phyloP scores from a whole-genome alignment of 2,113 vertebrate species.

The Rousettus leschenaultii region DNA sequence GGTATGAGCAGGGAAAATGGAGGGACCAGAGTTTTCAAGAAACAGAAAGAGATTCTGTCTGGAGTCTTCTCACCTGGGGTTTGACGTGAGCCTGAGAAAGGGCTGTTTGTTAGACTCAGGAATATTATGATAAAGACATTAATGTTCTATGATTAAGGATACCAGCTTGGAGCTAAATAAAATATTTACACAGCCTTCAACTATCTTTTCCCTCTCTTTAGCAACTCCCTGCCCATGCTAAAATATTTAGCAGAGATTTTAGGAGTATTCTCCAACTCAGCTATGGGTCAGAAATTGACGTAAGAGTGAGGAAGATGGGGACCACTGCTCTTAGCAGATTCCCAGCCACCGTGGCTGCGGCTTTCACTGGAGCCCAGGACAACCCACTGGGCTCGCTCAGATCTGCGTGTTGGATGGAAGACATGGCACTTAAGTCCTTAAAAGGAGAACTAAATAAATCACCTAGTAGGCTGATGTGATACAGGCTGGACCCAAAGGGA shows the following conservation, averaged over 20 bases:
- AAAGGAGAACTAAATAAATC: not conserved
- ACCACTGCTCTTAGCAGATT: not conserved
- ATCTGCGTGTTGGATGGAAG: not conserved
- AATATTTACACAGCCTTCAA: constrained; percentile 18
- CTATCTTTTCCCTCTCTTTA: not conserved
- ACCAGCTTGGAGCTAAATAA: constrained; percentile 40
- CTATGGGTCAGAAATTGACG: not conserved
- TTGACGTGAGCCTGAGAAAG: not conserved
- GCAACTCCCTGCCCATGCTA: not conserved
- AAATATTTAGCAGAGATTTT: constrained; percentile 41
- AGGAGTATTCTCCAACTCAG: not conserved
- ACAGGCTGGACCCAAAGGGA: not conserved
- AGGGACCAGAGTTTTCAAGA: fast-evolving
- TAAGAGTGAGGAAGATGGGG: fast-evolving
- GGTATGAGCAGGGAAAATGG: fast-evolving
- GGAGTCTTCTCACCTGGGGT: not conserved
- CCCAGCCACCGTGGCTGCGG: not conserved
- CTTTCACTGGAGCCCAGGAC: fast-evolving
- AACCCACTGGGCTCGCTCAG: fast-evolving
- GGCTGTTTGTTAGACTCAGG: not conserved
- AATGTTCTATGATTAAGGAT: constrained; percentile 20
- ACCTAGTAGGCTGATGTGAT: not conserved
- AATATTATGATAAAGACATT: not conserved
- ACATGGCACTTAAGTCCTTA: not conserved
- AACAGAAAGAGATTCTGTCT: not conserved